phyloP scores from a whole-genome alignment of 2,797 vertebrate species.

The Brachyrhaphis roseni region DNA sequence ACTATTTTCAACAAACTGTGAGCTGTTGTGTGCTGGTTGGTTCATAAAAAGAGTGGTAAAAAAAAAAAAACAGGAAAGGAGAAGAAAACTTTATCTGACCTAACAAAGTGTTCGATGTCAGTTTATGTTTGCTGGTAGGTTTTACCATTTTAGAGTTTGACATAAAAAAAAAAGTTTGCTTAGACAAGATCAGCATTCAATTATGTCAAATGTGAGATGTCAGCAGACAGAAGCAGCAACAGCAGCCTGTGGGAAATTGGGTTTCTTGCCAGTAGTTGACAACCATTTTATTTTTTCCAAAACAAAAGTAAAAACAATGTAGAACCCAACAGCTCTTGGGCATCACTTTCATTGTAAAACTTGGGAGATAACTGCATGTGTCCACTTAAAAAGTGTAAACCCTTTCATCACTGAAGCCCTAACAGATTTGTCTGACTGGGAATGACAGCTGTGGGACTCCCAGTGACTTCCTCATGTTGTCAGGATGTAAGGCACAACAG shows the following conservation, averaged over 20 bases:
- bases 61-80: neutral
- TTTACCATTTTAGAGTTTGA: neutral
- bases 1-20: neutral
- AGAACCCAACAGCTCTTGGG: too few relatives aligned
- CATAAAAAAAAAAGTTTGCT: neutral
- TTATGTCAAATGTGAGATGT: neutral
- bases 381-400: conserved; percentile 11
- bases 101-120: neutral
- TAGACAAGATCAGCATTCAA: neutral
- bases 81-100: neutral
- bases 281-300: neutral
- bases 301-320: neutral
- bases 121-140: neutral
- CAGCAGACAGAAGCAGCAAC: neutral
- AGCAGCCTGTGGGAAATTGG: neutral
- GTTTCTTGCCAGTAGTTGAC: neutral
- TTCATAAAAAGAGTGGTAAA: fast-evolving
- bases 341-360: neutral
- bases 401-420: conserved; percentile 13
- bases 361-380: neutral
- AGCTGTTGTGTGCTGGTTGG: neutral
- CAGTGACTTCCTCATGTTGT: conserved; percentile 54
- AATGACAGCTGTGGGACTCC: conserved; percentile 44
- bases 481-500: conserved; percentile 52
- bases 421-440: conserved; percentile 36